Evolutionary conservation across 92 coral and sea anemone species (phyloP), one percentile per base, ranked within the genome.

Genomic region (Porites cylindrica): DNA sequence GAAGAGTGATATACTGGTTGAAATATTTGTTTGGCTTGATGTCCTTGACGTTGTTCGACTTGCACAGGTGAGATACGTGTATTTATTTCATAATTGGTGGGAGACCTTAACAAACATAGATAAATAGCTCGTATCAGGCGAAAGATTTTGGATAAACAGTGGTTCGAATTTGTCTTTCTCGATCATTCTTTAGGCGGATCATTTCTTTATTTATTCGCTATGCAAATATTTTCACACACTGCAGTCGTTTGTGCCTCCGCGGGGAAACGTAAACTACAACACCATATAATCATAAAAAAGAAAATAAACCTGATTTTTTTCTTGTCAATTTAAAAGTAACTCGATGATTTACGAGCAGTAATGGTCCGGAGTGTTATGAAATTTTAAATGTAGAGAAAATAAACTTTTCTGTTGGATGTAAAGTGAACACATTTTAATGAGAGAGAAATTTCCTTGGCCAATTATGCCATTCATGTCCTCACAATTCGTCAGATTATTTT

Each of bases 1-100:
- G 50, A 73, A 76, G 24, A 73, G 65, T 47, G 81, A 74, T 51
- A 65, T 64, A 51, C 10, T 83, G 73, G 52, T 72, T 10, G 65
- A 74, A 62, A 83, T 83, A 18, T 43, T 83, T 62, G 64, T 75
- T 63, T 62, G 9, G 12, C 87, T 83, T 75, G 87, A 83, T 83
- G 80, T 75, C 20, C 81, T 8, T 8, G 87, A 83, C 54, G 72
- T 74, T 21, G 73, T 18, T 1, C 80, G 72, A 64, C 73, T 83
- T 29, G 69, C 81, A 3, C 87, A 83, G 87, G 87, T 83, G 64
- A 83, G 79, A 50, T 70, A 13, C 52, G 63, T 7, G 83, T 11
- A 1, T 52, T 26, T 75, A 43, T 38, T 9, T 8, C 13, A 21
- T 38, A 17, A 8, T 75, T 75, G 6, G 2, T 52, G 20, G 3